These are phyloP conservation scores for Arctocebus calabarensis DNA, from an alignment of 2,797 vertebrate genomes.

Conservation along the genomic window DNA sequence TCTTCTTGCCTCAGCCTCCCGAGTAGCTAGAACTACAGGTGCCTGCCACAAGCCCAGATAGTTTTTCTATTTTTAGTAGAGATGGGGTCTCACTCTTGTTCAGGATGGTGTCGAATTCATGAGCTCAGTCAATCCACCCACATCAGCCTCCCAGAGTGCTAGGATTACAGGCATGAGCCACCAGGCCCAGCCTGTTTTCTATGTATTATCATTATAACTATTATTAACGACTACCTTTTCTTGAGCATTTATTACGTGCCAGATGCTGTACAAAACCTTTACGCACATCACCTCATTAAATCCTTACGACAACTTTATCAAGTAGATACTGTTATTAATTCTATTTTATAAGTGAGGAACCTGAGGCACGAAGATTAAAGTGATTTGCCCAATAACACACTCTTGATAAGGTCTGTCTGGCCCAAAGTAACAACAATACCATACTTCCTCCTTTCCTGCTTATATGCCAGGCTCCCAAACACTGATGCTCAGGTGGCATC, in stretches of 20 bases:
- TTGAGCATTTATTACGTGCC: not conserved
- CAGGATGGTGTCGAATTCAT: too few species aligned
- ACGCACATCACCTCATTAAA: slow-evolving; percentile 16
- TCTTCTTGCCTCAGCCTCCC: too few species aligned
- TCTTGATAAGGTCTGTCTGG: not conserved
- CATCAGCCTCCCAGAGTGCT: too few species aligned
- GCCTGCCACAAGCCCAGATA: too few species aligned
- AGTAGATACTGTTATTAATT: not conserved
- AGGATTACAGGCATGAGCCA: too few species aligned
- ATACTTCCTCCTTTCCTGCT: not conserved
- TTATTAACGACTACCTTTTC: not conserved
- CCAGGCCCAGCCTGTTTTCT: not conserved
- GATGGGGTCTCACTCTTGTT: too few species aligned
- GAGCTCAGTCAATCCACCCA: too few species aligned
- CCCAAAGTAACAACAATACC: not conserved
- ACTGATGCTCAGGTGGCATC: not conserved
- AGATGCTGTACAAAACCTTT: not conserved
- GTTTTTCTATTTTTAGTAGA: too few species aligned
- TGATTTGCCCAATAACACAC: not conserved
- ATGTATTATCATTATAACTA: not conserved
- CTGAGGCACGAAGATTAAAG: slow-evolving; percentile 16
- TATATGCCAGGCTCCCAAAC: not conserved
- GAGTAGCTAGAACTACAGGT: too few species aligned
- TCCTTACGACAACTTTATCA: not conserved
- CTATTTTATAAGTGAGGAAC: slow-evolving; percentile 33